Percentiles rank a stretch among this genome's conserved stretches.
Conservation (phyloP, 1,140 invertebrate species). For the Ostrea denselamellosa region DNA sequence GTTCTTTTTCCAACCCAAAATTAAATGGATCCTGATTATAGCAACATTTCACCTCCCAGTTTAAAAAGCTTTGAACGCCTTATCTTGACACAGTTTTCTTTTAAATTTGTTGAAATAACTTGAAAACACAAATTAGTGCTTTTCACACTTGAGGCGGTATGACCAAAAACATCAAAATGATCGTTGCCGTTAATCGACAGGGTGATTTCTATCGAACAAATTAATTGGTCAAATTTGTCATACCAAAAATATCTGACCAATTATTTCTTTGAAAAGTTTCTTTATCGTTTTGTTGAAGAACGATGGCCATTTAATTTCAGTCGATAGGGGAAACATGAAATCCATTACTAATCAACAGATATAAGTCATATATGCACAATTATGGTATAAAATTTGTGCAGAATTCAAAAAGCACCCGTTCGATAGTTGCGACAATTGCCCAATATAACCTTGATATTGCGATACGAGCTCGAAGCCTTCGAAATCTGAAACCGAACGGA, state of each 20-base stretch:
- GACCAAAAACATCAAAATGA: slow-evolving; percentile 14
- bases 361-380: slow-evolving; percentile 42
- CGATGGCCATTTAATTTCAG: slow-evolving; percentile 43
- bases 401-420: slow-evolving; percentile 33
- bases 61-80: not conserved
- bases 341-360: slow-evolving; percentile 43
- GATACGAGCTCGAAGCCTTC: slow-evolving; percentile 19
- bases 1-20: slow-evolving; percentile 27
- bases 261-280: slow-evolving; percentile 43
- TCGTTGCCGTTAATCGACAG: not conserved
- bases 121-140: slow-evolving; percentile 33
- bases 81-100: slow-evolving; percentile 24
- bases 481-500: slow-evolving; percentile 41
- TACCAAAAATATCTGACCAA: slow-evolving; percentile 44
- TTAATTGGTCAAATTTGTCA: slow-evolving; percentile 43
- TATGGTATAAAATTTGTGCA: not conserved
- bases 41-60: not conserved
- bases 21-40: slow-evolving; percentile 18
- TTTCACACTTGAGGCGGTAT: slow-evolving; percentile 42
- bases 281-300: slow-evolving; percentile 32
- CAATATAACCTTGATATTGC: slow-evolving; percentile 50
- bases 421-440: slow-evolving; percentile 17
- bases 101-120: not conserved
- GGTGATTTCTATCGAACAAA: slow-evolving; percentile 38
- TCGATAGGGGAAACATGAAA: slow-evolving; percentile 33